These are phyloP conservation scores for Coregonus ussuriensis DNA, from an alignment of 2,797 vertebrate genomes.

Conservation along the genomic window DNA sequence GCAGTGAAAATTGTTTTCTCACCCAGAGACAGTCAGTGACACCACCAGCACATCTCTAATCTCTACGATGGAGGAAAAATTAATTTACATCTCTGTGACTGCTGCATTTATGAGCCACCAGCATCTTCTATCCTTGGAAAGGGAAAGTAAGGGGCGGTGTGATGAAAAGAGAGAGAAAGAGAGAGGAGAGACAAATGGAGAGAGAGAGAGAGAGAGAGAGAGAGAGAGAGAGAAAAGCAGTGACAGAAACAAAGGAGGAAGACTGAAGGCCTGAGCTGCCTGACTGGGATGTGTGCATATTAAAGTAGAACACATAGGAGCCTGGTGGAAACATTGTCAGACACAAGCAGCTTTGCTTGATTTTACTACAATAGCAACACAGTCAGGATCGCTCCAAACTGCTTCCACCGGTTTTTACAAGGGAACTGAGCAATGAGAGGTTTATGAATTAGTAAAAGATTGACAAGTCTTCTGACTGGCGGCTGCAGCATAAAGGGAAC, in stretches of 20 bases:
- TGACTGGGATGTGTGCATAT: background rate
- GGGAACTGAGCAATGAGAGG: background rate
- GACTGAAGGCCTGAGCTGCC: too few species aligned
- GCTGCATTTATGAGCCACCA: slow-evolving; percentile 22
- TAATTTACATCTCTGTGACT: slow-evolving; percentile 39
- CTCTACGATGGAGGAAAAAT: slow-evolving; percentile 39
- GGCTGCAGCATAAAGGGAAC: background rate
- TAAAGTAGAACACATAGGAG: background rate
- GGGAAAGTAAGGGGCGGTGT: background rate
- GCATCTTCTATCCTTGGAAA: slow-evolving; percentile 20
- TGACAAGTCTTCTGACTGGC: background rate
- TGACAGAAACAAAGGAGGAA: too few species aligned
- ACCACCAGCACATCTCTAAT: slow-evolving; percentile 54
- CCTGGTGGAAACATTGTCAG: background rate
- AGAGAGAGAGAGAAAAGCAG: too few species aligned
- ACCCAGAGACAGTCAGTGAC: slow-evolving; percentile 31
- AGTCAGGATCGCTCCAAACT: background rate
- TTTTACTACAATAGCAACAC: background rate
- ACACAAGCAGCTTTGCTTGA: background rate
- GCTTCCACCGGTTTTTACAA: background rate
- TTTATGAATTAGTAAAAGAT: background rate
- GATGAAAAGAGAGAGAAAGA: background rate
- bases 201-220: background rate
- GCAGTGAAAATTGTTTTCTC: slow-evolving; percentile 15
- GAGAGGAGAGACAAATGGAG: background rate